A percentile compares a stretch with the other conserved stretches of the same genome.
Evolutionary conservation across 2,797 vertebrate genomes (phyloP).

Genomic region (Avahi laniger): DNA sequence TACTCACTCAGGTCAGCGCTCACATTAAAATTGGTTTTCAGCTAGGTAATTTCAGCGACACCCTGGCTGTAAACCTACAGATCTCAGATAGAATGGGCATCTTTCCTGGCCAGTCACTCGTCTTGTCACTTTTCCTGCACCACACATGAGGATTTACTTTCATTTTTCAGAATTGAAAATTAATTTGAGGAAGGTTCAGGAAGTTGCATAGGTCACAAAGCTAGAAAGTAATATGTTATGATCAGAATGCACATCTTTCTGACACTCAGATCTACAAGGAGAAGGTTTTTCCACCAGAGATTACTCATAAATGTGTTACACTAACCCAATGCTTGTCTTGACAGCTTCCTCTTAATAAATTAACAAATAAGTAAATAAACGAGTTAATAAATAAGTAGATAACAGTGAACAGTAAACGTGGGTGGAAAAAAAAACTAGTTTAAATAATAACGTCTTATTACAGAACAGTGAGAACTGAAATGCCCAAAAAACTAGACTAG

Average conservation of each 20-base stretch:
- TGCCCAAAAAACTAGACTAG: fast-evolving
- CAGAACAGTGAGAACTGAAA: neutral
- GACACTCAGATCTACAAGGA: neutral
- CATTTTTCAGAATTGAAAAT: neutral
- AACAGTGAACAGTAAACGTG: neutral
- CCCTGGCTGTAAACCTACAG: neutral
- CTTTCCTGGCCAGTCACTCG: neutral
- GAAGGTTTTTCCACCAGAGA: neutral
- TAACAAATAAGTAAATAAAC: neutral
- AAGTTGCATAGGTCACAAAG: neutral
- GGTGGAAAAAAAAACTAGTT: fast-evolving
- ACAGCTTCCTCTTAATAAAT: neutral
- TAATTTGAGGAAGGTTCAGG: neutral
- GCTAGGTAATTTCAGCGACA: fast-evolving
- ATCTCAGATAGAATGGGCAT: neutral
- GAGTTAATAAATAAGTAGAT: neutral
- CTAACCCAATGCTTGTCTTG: neutral
- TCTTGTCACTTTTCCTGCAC: neutral
- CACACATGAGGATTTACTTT: neutral
- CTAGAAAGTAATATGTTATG: neutral
- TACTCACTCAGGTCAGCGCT: neutral
- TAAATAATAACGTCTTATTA: too few relatives aligned
- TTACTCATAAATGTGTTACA: neutral
- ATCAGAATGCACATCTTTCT: neutral
- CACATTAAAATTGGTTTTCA: neutral